Conservation (phyloP, 2,888 invertebrate species). For the Hofmannophila pseudospretella region DNA sequence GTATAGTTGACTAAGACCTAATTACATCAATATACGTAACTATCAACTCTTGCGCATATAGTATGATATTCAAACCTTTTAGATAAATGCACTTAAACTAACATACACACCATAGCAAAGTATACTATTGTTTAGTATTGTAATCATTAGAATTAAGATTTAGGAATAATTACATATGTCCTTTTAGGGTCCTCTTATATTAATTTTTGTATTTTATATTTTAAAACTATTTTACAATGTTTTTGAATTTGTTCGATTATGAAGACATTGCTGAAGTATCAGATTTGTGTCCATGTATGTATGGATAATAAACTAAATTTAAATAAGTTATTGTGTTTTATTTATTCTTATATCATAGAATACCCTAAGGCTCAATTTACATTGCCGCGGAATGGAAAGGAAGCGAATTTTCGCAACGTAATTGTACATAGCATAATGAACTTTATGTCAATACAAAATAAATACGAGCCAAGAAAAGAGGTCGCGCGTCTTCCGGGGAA, state of each 20-base stretch:
- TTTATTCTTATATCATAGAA: too few relatives aligned
- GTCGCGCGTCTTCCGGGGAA: too few relatives aligned
- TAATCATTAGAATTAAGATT: conserved; percentile 57
- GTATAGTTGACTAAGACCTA: background rate
- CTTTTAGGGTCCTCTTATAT: conserved; percentile 56
- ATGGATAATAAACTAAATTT: conserved; percentile 64
- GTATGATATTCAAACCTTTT: conserved; percentile 29
- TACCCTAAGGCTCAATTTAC: too few relatives aligned
- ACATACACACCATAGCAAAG: conserved; percentile 35
- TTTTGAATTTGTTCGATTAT: conserved; percentile 48
- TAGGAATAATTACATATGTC: conserved; percentile 48
- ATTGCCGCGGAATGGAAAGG: too few relatives aligned
- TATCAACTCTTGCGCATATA: conserved; percentile 30
- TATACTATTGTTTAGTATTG: conserved; percentile 39
- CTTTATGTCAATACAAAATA: too few relatives aligned
- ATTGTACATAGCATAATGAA: too few relatives aligned
- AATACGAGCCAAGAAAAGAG: too few relatives aligned
- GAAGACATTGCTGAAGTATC: conserved; percentile 61
- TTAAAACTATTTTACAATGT: conserved; percentile 55
- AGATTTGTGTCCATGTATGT: conserved; percentile 64
- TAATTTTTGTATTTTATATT: conserved; percentile 67
- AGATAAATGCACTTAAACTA: conserved; percentile 35
- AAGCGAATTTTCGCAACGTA: too few relatives aligned
- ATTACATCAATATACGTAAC: background rate
- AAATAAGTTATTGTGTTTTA: conserved; percentile 35